A percentile compares a stretch with the other conserved stretches of the same genome.
Conservation (phyloP, 2,888 invertebrate genomes). For the Orchesella flavescens region DNA sequence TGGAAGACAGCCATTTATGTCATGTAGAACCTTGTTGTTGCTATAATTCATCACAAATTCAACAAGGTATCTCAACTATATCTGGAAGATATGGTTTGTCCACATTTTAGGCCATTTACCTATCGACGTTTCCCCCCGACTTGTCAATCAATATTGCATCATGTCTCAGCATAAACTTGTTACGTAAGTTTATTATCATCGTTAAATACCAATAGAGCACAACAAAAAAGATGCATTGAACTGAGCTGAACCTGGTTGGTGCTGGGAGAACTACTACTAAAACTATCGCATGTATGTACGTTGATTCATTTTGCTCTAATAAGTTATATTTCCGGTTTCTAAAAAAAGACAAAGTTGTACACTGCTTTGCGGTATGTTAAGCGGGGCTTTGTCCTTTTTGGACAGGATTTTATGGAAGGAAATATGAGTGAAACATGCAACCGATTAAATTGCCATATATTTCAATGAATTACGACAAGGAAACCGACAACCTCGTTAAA, state of each 20-base stretch:
- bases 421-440: conserved; percentile 9
- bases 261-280: background rate
- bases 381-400: conserved; percentile 53
- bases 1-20: conserved; percentile 39
- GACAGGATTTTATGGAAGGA: conserved; percentile 6
- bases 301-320: background rate
- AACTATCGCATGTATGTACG: background rate
- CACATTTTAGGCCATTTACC: conserved; percentile 37
- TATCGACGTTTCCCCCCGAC: conserved; percentile 19
- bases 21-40: conserved; percentile 17
- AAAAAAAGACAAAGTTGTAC: conserved; percentile 5
- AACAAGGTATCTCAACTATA: background rate
- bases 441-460: background rate
- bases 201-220: background rate
- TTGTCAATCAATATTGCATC: conserved; percentile 49
- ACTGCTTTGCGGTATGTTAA: background rate
- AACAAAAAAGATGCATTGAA: background rate
- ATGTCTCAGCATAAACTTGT: conserved; percentile 9
- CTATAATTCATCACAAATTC: background rate
- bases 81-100: too few species aligned
- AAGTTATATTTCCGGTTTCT: conserved; percentile 31
- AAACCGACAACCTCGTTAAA: conserved; percentile 18
- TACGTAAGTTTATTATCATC: background rate
- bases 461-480: background rate
- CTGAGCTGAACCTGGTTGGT: background rate